A percentile compares a stretch with the other conserved stretches of the same genome.
These are phyloP conservation scores for Gymnoscelis rufifasciata DNA, from an alignment of 2,888 invertebrate genomes.

Conservation along the genomic window DNA sequence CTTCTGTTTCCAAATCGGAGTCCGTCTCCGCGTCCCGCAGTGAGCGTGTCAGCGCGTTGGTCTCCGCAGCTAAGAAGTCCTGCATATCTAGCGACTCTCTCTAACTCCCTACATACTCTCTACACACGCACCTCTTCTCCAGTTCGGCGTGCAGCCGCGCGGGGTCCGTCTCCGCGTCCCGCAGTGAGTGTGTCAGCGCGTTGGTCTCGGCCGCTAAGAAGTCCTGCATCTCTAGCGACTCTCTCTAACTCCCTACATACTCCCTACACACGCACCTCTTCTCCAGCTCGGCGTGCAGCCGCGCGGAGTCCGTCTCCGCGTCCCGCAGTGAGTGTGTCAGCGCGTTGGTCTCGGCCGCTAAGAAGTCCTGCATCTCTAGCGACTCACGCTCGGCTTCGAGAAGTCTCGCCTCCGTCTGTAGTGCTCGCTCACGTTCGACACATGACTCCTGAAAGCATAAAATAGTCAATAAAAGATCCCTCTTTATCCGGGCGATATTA, in stretches of 20 bases:
- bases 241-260: conserved; percentile 67
- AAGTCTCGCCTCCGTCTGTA: conserved; percentile 84
- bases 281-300: conserved; percentile 57
- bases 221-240: conserved; percentile 90
- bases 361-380: conserved; percentile 90
- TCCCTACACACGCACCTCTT: conserved; percentile 23
- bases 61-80: not conserved
- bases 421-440: conserved; percentile 82
- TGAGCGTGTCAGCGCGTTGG: not conserved
- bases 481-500: no score
- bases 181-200: conserved; percentile 87
- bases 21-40: no score
- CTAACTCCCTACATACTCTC: not conserved
- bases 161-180: conserved; percentile 86
- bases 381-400: conserved; percentile 89
- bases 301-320: conserved; percentile 82
- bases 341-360: conserved; percentile 90
- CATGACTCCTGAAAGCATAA: conserved; percentile 81
- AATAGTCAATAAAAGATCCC: not conserved
- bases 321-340: conserved; percentile 89
- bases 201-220: conserved; percentile 92
- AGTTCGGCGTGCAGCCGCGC: conserved; percentile 55
- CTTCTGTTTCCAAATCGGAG: no score
- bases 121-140: conserved; percentile 37
- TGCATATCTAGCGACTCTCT: not conserved